These are phyloP conservation scores for Blera fallax DNA, from an alignment of 2,888 invertebrate species.

Conservation along the genomic window DNA sequence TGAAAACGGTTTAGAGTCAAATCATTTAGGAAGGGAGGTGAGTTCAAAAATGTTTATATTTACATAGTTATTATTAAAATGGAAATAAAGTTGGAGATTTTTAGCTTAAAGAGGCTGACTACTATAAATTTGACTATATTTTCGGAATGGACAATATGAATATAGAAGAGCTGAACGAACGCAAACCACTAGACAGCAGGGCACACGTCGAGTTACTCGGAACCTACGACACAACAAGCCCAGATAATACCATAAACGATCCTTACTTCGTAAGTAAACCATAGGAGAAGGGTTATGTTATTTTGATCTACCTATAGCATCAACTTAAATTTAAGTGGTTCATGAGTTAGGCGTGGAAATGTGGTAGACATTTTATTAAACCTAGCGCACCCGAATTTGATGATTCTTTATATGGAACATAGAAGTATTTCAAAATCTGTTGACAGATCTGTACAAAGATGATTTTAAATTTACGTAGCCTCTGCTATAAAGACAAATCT, in stretches of 20 bases:
- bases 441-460: no score
- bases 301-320: no score
- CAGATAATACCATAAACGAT: slow-evolving; percentile 90
- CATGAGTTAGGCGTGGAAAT: no score
- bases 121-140: slow-evolving; percentile 90
- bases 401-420: no score
- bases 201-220: slow-evolving; percentile 91
- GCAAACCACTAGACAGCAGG: slow-evolving; percentile 84
- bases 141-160: slow-evolving; percentile 97
- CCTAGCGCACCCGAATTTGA: no score
- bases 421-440: no score
- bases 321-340: no score
- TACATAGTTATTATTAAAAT: not conserved
- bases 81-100: slow-evolving; percentile 74
- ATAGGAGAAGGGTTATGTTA: not conserved
- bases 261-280: slow-evolving; percentile 91
- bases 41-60: not conserved
- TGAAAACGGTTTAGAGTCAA: slow-evolving; percentile 84
- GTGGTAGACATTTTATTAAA: no score
- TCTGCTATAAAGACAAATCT: no score
- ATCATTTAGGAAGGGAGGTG: slow-evolving; percentile 85
- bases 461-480: no score
- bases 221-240: slow-evolving; percentile 88
- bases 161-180: slow-evolving; percentile 85
- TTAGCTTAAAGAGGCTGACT: slow-evolving; percentile 89